Evolutionary conservation across 30 jellyfish, hydroid and myxozoan species (phyloP).

Genomic region (Rhopilema esculentum): DNA sequence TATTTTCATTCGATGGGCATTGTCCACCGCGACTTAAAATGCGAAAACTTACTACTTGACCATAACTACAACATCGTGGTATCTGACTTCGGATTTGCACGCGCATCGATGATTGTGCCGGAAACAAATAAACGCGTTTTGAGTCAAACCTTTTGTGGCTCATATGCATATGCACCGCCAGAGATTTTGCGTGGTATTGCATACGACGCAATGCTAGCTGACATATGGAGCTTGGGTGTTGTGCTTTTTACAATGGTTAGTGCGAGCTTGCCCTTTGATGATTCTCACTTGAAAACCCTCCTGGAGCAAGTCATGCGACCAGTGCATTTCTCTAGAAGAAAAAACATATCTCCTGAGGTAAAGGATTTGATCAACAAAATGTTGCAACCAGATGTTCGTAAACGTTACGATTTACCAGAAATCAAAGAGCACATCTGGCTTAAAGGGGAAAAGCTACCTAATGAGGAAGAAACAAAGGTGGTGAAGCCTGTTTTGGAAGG

Average conservation of each 20-base stretch:
- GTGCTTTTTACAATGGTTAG: constrained; percentile 97
- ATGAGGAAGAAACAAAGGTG: constrained; percentile 33
- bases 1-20: constrained; percentile 92
- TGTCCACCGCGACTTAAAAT: constrained; percentile 96
- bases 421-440: constrained; percentile 90
- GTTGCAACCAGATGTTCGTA: constrained; percentile 90
- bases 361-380: constrained; percentile 85
- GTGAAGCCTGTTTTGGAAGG: constrained; percentile 45
- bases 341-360: constrained; percentile 95
- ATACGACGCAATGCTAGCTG: constrained; percentile 95
- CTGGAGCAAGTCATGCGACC: constrained; percentile 98
- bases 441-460: constrained; percentile 81
- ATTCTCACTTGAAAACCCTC: constrained; percentile 94
- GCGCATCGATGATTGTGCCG: constrained; percentile 88
- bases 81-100: constrained; percentile 97
- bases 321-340: constrained; percentile 93
- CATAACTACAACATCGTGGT: constrained; percentile 76
- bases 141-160: constrained; percentile 99
- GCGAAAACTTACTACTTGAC: constrained; percentile 94
- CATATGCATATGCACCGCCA: constrained; percentile 99
- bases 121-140: constrained; percentile 88
- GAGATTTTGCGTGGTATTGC: constrained; percentile 97
- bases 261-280: constrained; percentile 99
- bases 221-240: constrained; percentile 97
- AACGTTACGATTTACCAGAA: constrained; percentile 69